These are phyloP conservation scores for Axea sp. DNA, from an alignment of 2,888 invertebrate species.

Conservation along the genomic window DNA sequence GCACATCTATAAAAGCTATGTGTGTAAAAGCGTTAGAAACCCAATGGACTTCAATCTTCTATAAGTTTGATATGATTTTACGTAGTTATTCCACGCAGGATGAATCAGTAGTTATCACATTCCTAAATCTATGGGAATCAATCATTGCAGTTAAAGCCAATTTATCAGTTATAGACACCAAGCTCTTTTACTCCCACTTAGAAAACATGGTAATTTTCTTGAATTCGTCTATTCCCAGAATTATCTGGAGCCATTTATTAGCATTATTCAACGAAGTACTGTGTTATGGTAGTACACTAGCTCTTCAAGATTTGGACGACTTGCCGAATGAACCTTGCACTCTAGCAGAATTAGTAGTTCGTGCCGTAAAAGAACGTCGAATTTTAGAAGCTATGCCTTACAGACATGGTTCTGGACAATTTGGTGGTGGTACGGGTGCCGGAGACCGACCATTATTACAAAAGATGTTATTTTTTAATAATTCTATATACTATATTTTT, in stretches of 20 bases:
- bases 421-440: constrained; percentile 80
- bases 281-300: constrained; percentile 94
- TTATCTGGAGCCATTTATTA: constrained; percentile 91
- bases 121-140: constrained; percentile 92
- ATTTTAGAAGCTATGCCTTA: constrained; percentile 82
- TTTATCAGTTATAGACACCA: constrained; percentile 92
- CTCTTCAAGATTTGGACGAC: constrained; percentile 87
- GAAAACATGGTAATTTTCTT: constrained; percentile 88
- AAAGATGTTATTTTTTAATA: no score
- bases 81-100: constrained; percentile 79
- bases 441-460: constrained; percentile 85
- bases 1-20: constrained; percentile 91
- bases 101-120: constrained; percentile 84
- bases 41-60: constrained; percentile 90
- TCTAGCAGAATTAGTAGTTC: constrained; percentile 90
- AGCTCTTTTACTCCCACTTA: constrained; percentile 91
- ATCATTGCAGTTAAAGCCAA: constrained; percentile 95
- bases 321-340: constrained; percentile 93
- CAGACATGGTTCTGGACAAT: constrained; percentile 80
- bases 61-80: constrained; percentile 80
- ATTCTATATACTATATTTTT: no score
- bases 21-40: constrained; percentile 91
- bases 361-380: constrained; percentile 91
- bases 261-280: constrained; percentile 93
- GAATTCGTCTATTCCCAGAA: constrained; percentile 86